Percentiles rank a stretch among this genome's conserved stretches.
These are phyloP conservation scores for Drosophila suboccidentalis DNA, from an alignment of 2,888 invertebrate genomes.

Conservation along the genomic window DNA sequence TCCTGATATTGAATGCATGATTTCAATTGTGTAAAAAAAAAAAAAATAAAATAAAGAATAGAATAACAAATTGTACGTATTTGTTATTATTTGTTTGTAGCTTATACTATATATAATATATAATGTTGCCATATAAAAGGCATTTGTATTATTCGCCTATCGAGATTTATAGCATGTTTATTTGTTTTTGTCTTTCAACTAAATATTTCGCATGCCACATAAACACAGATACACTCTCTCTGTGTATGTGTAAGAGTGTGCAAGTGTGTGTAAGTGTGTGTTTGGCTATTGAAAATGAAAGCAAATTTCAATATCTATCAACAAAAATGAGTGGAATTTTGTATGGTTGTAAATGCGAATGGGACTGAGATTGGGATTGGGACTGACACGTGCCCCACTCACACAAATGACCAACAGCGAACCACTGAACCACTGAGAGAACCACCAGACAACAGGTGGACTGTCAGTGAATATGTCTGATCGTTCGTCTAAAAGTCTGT, in stretches of 20 bases:
- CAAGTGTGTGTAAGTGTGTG: neutral
- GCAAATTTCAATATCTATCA: constrained; percentile 41
- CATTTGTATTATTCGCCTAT: constrained; percentile 37
- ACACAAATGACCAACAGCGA: constrained; percentile 13
- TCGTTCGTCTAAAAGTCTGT: neutral
- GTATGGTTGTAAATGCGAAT: neutral
- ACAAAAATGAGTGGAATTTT: neutral
- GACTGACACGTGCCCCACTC: constrained; percentile 1
- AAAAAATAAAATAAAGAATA: neutral
- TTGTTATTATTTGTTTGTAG: constrained; percentile 3
- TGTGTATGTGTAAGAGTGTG: neutral
- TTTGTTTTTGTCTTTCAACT: constrained; percentile 57
- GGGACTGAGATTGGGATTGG: neutral
- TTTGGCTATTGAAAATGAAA: constrained; percentile 56
- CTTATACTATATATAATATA: constrained; percentile 28
- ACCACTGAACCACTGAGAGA: constrained; percentile 4
- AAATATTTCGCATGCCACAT: constrained; percentile 46
- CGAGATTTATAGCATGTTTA: constrained; percentile 60
- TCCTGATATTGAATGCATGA: neutral
- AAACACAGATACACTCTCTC: neutral
- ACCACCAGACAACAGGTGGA: constrained; percentile 4
- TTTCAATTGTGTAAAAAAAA: neutral
- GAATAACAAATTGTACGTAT: constrained; percentile 1
- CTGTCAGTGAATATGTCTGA: constrained; percentile 1
- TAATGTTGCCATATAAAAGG: constrained; percentile 36